Conservation (phyloP, 2,113 vertebrate genomes). For the Haemorhous mexicanus region DNA sequence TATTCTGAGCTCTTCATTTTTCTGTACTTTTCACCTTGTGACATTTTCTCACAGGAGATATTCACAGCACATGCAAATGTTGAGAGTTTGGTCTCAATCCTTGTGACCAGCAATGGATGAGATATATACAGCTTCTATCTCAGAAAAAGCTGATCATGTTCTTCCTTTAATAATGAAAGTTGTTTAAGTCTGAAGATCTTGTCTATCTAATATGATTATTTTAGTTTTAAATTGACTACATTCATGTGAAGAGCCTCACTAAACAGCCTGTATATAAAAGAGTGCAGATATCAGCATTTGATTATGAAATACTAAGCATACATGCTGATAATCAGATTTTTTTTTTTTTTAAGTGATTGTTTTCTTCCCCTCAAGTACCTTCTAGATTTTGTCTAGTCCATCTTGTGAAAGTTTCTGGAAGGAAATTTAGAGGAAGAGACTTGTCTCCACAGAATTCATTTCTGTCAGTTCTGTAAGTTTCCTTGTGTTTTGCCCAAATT, state of each 20-base stretch:
- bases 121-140: not conserved
- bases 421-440: not conserved
- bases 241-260: not conserved
- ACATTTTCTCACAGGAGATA: not conserved
- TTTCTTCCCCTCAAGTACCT: not conserved
- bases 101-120: not conserved
- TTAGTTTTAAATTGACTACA: not conserved
- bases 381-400: not conserved
- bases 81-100: not conserved
- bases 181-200: not conserved
- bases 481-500: not conserved
- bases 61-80: not conserved
- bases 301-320: not conserved
- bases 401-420: not conserved
- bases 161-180: not conserved
- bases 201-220: not conserved
- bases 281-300: not conserved
- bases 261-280: not conserved
- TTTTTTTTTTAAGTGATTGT: not conserved
- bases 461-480: not conserved
- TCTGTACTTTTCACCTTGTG: not conserved
- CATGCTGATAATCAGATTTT: not conserved
- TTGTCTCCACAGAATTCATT: not conserved
- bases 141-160: not conserved
- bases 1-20: not conserved